These are phyloP conservation scores for Aphis gossypii DNA, from an alignment of 1,140 invertebrate species.

Conservation along the genomic window DNA sequence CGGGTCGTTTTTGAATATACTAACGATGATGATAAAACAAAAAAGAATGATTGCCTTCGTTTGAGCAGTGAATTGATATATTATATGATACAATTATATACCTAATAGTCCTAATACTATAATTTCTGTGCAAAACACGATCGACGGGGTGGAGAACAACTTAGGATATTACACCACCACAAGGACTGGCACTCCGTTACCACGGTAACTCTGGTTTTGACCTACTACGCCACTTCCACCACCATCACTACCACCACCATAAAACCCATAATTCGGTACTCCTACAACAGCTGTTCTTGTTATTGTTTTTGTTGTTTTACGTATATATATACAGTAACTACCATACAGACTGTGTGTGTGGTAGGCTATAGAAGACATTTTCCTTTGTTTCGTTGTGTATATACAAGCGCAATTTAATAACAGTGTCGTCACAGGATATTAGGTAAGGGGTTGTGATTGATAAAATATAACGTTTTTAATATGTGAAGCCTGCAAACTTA, in stretches of 20 bases:
- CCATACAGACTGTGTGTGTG: not conserved
- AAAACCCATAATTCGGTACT: not conserved
- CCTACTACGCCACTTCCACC: not conserved
- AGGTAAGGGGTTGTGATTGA: not conserved
- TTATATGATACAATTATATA: not conserved
- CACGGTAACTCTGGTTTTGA: conserved; percentile 36
- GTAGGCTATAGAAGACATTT: not conserved
- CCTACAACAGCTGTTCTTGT: not conserved
- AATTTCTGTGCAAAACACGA: not conserved
- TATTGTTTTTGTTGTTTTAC: not conserved
- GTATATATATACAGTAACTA: not conserved
- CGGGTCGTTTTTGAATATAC: not conserved
- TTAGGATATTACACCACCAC: not conserved
- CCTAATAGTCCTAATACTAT: not conserved
- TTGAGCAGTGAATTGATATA: not conserved
- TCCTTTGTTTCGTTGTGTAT: not conserved
- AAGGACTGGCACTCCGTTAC: not conserved
- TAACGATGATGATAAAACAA: not conserved
- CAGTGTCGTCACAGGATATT: not conserved
- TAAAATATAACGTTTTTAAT: not conserved
- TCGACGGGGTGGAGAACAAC: not conserved
- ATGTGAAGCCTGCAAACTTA: not conserved
- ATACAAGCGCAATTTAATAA: not conserved
- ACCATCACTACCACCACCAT: too few species aligned
- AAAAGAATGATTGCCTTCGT: not conserved